Conservation (phyloP, 1,140 invertebrate genomes). For the Ylistrum balloti region DNA sequence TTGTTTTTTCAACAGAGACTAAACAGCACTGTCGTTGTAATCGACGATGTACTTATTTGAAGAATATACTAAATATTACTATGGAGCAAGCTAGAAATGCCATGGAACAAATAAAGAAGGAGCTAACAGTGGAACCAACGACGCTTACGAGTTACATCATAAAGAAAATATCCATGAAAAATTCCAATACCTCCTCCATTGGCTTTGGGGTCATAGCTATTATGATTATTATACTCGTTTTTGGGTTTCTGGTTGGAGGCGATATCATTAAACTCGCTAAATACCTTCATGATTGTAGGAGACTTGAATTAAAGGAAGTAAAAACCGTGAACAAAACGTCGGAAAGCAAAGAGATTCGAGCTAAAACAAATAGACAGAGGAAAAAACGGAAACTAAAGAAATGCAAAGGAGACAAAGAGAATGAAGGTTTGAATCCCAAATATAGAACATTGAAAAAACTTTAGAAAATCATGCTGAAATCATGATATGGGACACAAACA, state of each 20-base stretch:
- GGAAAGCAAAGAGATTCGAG: too few species aligned
- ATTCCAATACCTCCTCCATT: neutral
- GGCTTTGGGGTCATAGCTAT: neutral
- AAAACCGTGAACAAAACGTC: neutral
- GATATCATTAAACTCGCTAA: neutral
- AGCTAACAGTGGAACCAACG: neutral
- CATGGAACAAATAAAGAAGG: neutral
- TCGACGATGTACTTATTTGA: neutral
- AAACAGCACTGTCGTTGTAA: constrained; percentile 8
- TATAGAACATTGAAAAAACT: too few species aligned
- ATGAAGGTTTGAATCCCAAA: too few species aligned
- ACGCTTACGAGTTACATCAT: neutral
- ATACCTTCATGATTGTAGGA: neutral
- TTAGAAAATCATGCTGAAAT: too few species aligned
- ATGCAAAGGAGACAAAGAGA: too few species aligned
- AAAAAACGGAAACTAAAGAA: too few species aligned
- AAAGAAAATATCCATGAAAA: constrained; percentile 6
- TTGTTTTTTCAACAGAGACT: neutral
- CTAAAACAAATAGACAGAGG: too few species aligned
- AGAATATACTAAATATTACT: neutral
- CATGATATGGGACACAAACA: too few species aligned
- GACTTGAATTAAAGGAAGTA: neutral
- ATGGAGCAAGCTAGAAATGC: neutral
- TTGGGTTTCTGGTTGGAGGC: neutral
- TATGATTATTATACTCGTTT: neutral